Evolutionary conservation across 2,113 vertebrate species (phyloP), one percentile per base, ranked within the genome.

Genomic region (Tetrao urogallus): DNA sequence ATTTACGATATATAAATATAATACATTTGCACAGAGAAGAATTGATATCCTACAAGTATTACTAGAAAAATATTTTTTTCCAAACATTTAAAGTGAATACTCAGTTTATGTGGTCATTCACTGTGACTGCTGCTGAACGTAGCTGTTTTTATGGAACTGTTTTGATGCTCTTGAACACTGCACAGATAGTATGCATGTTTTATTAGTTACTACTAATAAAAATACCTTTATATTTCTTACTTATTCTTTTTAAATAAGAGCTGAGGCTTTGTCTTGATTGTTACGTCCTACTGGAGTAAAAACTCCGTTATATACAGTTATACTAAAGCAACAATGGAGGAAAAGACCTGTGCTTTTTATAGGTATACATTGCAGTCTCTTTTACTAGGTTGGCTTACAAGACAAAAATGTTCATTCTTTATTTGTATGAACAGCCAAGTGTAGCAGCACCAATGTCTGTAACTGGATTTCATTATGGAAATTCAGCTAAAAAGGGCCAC

Each of bases 401-500:
- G 54, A 95, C 70, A 94, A 85, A 94, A 87, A 72, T 57, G 71
- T 67, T 92, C 84, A 38, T 89, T 96, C 89, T 89, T 95, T 93
- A 94, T 97, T 96, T 97, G 79, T 92, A 86, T 87, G 96, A 97
- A 97, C 95, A 96, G 90, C 96, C 92, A 95, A n/a, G 96, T 96
- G 96, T 95, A 92, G 96, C 97, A 92, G 94, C 89, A 94, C 89
- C 93, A 92, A 94, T 93, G 96, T 93, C 96, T 95, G 90, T 97
- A 97, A 97, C 96, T 96, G 97, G 98, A 97, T 98, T 98, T 97
- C 97, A 97, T 98, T 98, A 98, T 98, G 97, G 97, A 98, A 98
- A 98, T 98, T 91, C 88, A 86, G 95, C 90, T 79, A 83, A 95
- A 97, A 92, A 98, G 90, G 96, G 93, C 97, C 97, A 98, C 91